Base-by-base conservation (phyloP, 2,113 vertebrate genomes). In the Plecotus auritus region DNA sequence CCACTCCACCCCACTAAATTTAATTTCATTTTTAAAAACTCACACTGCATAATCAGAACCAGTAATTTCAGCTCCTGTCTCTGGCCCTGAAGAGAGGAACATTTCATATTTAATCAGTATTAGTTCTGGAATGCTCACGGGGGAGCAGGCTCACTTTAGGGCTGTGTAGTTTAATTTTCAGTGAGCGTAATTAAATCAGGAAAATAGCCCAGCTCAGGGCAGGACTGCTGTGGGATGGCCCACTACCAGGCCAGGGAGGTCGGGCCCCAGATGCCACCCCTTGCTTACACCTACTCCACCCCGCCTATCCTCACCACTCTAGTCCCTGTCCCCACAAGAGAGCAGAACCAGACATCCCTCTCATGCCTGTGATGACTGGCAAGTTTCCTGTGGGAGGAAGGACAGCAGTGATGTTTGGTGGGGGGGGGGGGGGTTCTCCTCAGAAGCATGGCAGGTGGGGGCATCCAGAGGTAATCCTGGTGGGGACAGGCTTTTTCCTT, bases 31-130 rank as follows among this genome's bases (percentile, higher is more conserved):
- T 18, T 49, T 56, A 49, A 85, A 85, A 93, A 72, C 26, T 12
- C 61, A 47, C 13, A 20, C 32, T 23, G 47, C 78, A 70, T 72
- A 56, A 86, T 91, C 49, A 35, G 86, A 94, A 56, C 42, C 56
- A 14, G 74, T 81, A 95, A 91, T 93, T 89, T 59, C 56, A 93
- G 80, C 64, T 91, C 32, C 67, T 83, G 28, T 78, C 83, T 90
- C 74, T 14, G 72, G 92, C 67, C 72, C 77, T 22, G 30, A 94
- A 85, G 84, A 85, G 76, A 95, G 84, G 72, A 94, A 69, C 7
- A 40, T 91, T 96, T 96, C 89, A 80, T 95, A 91, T 91, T 95
- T 94, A 94, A 96, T 97, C 95, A 94, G 91, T 77, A 86, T 96
- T 95, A 95, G 89, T 94, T 96, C 93, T 96, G 64, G 84, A 86